phyloP scores from a whole-genome alignment of 1,140 invertebrate genomes.

The Choristoneura fumiferana region DNA sequence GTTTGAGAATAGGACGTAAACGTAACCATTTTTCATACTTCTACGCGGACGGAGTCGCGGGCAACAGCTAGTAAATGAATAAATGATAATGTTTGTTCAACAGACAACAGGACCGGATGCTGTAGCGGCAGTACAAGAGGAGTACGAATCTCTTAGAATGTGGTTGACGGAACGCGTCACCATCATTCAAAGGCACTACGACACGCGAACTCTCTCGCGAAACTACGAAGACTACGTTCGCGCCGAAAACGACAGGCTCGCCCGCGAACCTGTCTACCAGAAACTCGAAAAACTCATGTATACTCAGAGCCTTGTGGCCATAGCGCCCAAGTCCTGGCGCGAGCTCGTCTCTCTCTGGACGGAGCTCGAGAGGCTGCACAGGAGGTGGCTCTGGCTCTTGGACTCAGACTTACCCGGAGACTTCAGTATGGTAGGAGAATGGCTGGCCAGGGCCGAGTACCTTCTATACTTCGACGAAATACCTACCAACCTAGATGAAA shows the following conservation, averaged over 20 bases:
- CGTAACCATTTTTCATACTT: too few relatives aligned
- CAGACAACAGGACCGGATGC: slow-evolving; percentile 82
- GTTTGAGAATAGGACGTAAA: too few relatives aligned
- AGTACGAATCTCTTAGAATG: slow-evolving; percentile 87
- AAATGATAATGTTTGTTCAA: slow-evolving; percentile 34
- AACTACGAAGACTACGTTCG: slow-evolving; percentile 85
- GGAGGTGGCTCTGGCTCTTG: slow-evolving; percentile 91
- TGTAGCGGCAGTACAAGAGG: slow-evolving; percentile 86
- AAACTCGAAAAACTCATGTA: slow-evolving; percentile 88
- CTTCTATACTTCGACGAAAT: slow-evolving; percentile 90
- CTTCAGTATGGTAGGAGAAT: slow-evolving; percentile 91
- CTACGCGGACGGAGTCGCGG: too few relatives aligned
- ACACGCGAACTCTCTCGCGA: slow-evolving; percentile 82
- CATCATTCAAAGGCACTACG: slow-evolving; percentile 84
- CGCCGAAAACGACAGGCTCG: slow-evolving; percentile 85
- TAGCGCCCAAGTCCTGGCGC: slow-evolving; percentile 89
- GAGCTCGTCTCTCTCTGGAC: slow-evolving; percentile 88
- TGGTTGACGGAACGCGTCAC: slow-evolving; percentile 90
- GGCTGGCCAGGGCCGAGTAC: slow-evolving; percentile 92
- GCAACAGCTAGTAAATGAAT: too few relatives aligned
- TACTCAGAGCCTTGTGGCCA: slow-evolving; percentile 87
- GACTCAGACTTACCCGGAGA: slow-evolving; percentile 91
- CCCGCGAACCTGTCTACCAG: slow-evolving; percentile 83
- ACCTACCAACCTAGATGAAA: slow-evolving; percentile 89
- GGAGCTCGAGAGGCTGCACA: slow-evolving; percentile 86